Evolutionary conservation across 1,140 invertebrate genomes (phyloP), one percentile per base, ranked within the genome.

Genomic region (Drosophila malerkotliana): DNA sequence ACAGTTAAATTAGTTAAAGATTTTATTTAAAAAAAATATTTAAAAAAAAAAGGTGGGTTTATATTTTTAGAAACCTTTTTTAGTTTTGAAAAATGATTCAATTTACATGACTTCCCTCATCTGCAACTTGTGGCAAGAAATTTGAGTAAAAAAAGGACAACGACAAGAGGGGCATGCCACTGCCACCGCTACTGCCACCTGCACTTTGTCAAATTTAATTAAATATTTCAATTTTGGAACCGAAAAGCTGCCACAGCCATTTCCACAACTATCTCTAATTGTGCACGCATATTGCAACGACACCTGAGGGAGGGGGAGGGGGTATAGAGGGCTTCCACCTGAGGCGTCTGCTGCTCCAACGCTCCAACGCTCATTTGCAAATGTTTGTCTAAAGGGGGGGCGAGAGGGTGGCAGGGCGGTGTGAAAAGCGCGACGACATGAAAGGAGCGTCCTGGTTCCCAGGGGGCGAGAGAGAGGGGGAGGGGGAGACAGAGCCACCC

Each of bases 321-420:
- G 15, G 15, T 15, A 15, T 15, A 15, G 15, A 15, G 21, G 21
- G 21, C 21, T 21, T 21, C 21, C 21, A 21, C 21, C 21, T 21
- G 21, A 21, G 21, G 21, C 21, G 21, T 21, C 21, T 21, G 2
- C 21, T 21, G n/a, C 32, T 64, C 55, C 80, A 62, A 76, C 59
- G 80, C 80, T 79, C 75, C 55, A 68, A 75, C 76, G 80, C 80
- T 83, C 80, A 84, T 77, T 84, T 77, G 77, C 67, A 84, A 84
- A 80, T 84, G 77, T 80, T 85, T 84, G 81, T 77, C 72, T 80
- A 73, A 28, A 28, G 26, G 5, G 26, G 26, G 60, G 1, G 34
- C 0, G 9, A 3, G 10, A 2, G 34, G 0, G 34, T 0, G 59
- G 69, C 72, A 77, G 57, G 67, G 54, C 18, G 75, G 79, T 68